These are phyloP conservation scores for Gastrophysa polygoni DNA, from an alignment of 2,888 invertebrate species.

Conservation along the genomic window DNA sequence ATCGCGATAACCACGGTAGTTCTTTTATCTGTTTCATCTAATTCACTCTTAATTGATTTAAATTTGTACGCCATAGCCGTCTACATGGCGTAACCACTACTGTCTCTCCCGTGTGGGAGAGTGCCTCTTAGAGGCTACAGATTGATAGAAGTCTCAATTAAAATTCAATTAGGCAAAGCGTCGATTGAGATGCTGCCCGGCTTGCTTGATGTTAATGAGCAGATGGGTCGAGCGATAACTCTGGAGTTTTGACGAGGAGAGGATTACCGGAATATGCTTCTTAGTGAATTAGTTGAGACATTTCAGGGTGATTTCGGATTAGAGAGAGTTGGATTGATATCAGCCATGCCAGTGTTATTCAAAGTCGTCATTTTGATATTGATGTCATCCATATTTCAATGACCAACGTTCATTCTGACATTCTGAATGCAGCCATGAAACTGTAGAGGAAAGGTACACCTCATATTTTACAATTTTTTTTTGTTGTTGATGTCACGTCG, in stretches of 20 bases:
- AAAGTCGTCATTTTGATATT: no score
- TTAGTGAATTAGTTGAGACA: neutral
- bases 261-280: neutral
- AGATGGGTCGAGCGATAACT: neutral
- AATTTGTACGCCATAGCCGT: conserved; percentile 6
- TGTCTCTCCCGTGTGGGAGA: neutral
- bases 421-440: no score
- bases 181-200: conserved; percentile 33
- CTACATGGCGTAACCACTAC: neutral
- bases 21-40: conserved; percentile 35
- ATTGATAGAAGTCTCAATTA: conserved; percentile 43
- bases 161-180: conserved; percentile 39
- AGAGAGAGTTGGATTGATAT: no score
- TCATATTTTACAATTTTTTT: no score
- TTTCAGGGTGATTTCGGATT: neutral
- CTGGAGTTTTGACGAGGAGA: neutral
- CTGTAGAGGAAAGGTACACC: no score
- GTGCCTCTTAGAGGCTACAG: conserved; percentile 16
- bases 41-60: conserved; percentile 24
- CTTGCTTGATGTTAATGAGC: conserved; percentile 15
- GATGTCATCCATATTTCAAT: no score
- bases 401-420: no score
- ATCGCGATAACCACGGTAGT: conserved; percentile 29
- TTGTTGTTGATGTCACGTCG: no score
- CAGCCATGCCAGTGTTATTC: no score